These are phyloP conservation scores for Micromys minutus DNA, from an alignment of 2,113 vertebrate genomes.

Conservation along the genomic window DNA sequence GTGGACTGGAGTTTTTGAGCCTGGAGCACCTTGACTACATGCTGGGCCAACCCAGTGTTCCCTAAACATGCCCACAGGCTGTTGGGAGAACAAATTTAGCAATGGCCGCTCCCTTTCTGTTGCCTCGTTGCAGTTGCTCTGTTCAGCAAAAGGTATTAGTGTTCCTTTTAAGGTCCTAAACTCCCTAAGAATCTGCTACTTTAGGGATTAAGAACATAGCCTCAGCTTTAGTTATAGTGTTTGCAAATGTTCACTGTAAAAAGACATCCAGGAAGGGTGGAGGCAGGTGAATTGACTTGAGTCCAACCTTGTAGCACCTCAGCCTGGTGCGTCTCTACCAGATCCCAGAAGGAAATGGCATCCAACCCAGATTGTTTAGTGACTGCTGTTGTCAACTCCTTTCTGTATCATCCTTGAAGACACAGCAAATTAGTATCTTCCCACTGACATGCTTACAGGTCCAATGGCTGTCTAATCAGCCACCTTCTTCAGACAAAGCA, in stretches of 20 bases:
- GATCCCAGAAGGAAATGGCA: background rate
- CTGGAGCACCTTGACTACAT: background rate
- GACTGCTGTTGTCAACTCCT: background rate
- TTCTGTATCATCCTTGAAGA: background rate
- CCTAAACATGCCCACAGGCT: constrained; percentile 5
- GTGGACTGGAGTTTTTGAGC: constrained; percentile 47
- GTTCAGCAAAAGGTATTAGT: constrained; percentile 58
- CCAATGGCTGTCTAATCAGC: background rate
- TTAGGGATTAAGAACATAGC: constrained; percentile 55
- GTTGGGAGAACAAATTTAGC: constrained; percentile 54
- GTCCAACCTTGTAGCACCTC: background rate
- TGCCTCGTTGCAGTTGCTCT: constrained; percentile 51
- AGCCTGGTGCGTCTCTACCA: background rate
- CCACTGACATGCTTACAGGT: background rate
- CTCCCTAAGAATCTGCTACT: constrained; percentile 43
- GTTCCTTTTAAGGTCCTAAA: constrained; percentile 63
- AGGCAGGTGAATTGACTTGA: background rate
- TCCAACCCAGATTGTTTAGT: background rate
- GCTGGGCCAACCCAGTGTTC: constrained; percentile 54
- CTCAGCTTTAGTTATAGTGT: constrained; percentile 9
- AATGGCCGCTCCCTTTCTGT: constrained; percentile 71
- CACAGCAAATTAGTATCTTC: background rate
- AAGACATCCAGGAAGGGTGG: constrained; percentile 6
- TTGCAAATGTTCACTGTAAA: constrained; percentile 40
- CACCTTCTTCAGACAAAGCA: background rate